Conservation (phyloP, 2,113 vertebrate genomes). For the Caranx ignobilis region DNA sequence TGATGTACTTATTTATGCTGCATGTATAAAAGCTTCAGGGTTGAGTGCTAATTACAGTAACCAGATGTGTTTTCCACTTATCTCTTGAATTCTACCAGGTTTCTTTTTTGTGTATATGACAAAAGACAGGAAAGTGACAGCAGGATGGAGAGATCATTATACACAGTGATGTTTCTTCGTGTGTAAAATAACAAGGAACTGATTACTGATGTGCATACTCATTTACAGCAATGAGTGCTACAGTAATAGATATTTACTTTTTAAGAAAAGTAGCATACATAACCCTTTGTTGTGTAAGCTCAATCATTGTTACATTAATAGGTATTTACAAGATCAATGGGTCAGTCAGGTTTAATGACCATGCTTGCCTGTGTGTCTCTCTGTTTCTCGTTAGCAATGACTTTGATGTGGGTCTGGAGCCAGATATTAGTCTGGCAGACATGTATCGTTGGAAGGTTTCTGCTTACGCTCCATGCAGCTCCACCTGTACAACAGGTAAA, state of each 20-base stretch:
- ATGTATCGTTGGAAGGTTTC: constrained; percentile 95
- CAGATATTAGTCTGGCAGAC: constrained; percentile 88
- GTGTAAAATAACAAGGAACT: too few species aligned
- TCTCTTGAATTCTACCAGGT: background rate
- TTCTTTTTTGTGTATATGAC: too few species aligned
- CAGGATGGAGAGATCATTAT: too few species aligned
- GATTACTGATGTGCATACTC: too few species aligned
- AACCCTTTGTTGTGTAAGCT: background rate
- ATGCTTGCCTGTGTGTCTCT: background rate
- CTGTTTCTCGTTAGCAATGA: constrained; percentile 84
- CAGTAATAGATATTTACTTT: too few species aligned
- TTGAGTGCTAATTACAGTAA: background rate
- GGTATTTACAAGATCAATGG: background rate
- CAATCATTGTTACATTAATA: background rate
- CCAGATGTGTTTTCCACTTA: background rate
- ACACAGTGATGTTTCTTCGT: too few species aligned
- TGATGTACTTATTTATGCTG: background rate
- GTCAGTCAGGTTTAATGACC: background rate
- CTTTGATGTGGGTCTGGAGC: constrained; percentile 84
- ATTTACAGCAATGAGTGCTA: too few species aligned
- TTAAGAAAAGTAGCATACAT: too few species aligned
- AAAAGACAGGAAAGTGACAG: too few species aligned
- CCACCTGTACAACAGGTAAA: constrained; percentile 92
- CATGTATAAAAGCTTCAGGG: background rate
- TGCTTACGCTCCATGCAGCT: constrained; percentile 92